Evolutionary conservation across 2,888 invertebrate genomes (phyloP).

Genomic region (Campoletis raptor): DNA sequence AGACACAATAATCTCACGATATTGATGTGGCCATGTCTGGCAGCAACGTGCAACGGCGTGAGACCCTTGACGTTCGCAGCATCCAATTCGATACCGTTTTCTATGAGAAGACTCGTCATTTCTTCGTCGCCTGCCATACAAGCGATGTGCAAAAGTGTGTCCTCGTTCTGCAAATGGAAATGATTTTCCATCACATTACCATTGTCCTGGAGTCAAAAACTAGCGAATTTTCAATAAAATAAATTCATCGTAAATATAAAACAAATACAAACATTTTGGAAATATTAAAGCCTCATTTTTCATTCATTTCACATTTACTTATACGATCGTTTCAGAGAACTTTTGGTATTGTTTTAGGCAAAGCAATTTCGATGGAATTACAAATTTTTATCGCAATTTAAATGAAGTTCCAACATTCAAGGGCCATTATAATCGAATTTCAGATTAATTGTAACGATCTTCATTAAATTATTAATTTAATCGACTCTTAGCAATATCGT

Average conservation of each 20-base stretch:
- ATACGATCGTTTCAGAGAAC: not conserved
- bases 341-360: not conserved
- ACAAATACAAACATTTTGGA: not conserved
- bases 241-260: not conserved
- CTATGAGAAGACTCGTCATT: constrained; percentile 81
- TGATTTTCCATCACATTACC: constrained; percentile 27
- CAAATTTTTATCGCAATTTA: too few relatives aligned
- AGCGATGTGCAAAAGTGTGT: constrained; percentile 88
- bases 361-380: too few relatives aligned
- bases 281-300: not conserved
- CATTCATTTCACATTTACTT: not conserved
- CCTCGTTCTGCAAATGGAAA: constrained; percentile 86
- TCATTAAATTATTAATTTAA: too few relatives aligned
- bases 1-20: constrained; percentile 89
- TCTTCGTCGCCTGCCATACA: constrained; percentile 83
- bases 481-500: too few relatives aligned
- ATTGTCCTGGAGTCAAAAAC: not conserved
- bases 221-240: not conserved
- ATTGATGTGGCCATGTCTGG: constrained; percentile 90
- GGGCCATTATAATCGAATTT: too few relatives aligned
- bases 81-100: constrained; percentile 86
- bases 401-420: too few relatives aligned
- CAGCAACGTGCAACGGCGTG: constrained; percentile 90
- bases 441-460: too few relatives aligned
- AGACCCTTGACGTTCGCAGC: constrained; percentile 87